A percentile compares a stretch with the other conserved stretches of the same genome.
phyloP scores from a whole-genome alignment of 2,888 invertebrate species.

The Pheosia gnoma region DNA sequence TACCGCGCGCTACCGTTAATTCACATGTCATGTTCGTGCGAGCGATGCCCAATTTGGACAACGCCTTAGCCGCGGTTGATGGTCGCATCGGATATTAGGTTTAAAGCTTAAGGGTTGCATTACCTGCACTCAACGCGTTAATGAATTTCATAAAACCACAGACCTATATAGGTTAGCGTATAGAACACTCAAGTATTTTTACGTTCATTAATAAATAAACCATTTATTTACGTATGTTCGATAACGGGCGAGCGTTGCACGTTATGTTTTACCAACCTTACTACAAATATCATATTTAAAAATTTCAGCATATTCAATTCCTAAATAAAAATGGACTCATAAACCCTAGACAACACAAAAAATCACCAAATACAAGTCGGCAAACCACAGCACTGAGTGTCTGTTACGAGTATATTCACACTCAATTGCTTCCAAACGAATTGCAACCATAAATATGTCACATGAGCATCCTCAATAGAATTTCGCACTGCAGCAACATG shows the following conservation, averaged over 20 bases:
- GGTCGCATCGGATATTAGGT: too few species aligned
- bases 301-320: too few species aligned
- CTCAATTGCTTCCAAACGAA: conserved; percentile 18
- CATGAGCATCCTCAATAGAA: conserved; percentile 50
- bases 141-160: too few species aligned
- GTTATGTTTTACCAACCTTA: too few species aligned
- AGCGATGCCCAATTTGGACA: too few species aligned
- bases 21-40: too few species aligned
- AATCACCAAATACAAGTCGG: neutral
- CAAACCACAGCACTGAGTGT: neutral
- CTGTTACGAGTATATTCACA: neutral
- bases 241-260: conserved; percentile 1
- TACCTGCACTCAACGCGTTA: conserved; percentile 20
- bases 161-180: too few species aligned
- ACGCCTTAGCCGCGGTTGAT: too few species aligned
- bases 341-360: neutral
- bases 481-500: conserved; percentile 36
- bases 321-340: too few species aligned
- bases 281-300: too few species aligned
- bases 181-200: conserved; percentile 22
- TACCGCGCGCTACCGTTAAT: too few species aligned
- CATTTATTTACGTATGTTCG: conserved; percentile 8
- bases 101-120: conserved; percentile 30
- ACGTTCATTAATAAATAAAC: conserved; percentile 37
- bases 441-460: conserved; percentile 42